Evolutionary conservation across 2,888 invertebrate genomes (phyloP), one percentile per base, ranked within the genome.

Genomic region (Atethmia centrago): DNA sequence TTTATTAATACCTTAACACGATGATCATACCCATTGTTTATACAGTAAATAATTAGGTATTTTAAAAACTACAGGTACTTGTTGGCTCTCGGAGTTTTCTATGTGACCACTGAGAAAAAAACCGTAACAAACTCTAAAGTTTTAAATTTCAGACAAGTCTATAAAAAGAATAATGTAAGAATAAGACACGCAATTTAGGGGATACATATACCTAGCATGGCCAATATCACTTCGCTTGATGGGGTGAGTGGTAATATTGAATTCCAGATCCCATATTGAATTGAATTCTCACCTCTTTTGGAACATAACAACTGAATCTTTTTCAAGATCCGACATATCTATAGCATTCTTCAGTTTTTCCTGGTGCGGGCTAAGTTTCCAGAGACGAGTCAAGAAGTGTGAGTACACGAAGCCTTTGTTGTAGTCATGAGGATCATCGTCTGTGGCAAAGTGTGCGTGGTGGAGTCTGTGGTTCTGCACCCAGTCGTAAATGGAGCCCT

Each of bases 401-500:
- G 99, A 97, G 91, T 98, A 98, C 79, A 98, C 92, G 90, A 99
- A 98, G 9, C 99, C 99, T 84, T 97, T 97, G 3, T 97, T 97
- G 88, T 98, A 97, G 90, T 98, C 98, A 92, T 97, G 98, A 0
- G 98, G 98, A 92, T 99, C 99, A 67, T 97, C 96, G 51, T 97
- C 97, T 0, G 98, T 98, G 21, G 97, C 97, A 80, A 97, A 98
- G 89, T 97, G 97, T 74, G 97, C 97, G 91, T 99, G 99, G 88
- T 99, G 98, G 19, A 98, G 94, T 68, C 99, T 97, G 93, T 99
- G 99, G 79, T 97, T 96, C 71, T 97, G 96, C 0, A 98, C 98
- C 98, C 99, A 99, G 86, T 98, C 97, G 93, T 98, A 98, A 86
- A 99, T 97, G 21, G 98, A 95, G 77, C 99, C 98, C 98, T 98